Evolutionary conservation across 1,140 invertebrate genomes (phyloP), one percentile per base, ranked within the genome.

Genomic region (Drosophila aff.): DNA sequence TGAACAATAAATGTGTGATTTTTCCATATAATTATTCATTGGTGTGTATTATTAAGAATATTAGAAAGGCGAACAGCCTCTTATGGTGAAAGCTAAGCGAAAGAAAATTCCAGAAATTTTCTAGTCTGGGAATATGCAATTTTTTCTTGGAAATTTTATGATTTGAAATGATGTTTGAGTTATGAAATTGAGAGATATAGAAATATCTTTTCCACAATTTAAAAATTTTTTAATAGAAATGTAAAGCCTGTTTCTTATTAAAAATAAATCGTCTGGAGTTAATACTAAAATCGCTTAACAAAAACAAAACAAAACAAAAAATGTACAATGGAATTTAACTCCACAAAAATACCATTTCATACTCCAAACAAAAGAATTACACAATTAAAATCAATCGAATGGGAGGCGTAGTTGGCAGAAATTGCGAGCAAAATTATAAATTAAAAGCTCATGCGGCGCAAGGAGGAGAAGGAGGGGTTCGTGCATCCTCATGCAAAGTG

Each of bases 351-450:
- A 21, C 13, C n/a, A 53, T 21, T 36, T 0, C 3, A 40, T 28
- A 50, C 26, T 40, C 16, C 13, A 13, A 28, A 59, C 23, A 28
- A 28, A 43, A 26, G n/a, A n/a, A 40, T 55, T 57, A 11, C 5
- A 16, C 15, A 31, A 41, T 33, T n/a, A 2, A 44, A 43, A 65
- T 41, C 38, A 33, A 13, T 11, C 16, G 1, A 26, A 61, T 13
- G n/a, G 23, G 43, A n/a, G 13, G 1, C 36, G 21, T 23, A 23
- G 15, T n/a, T n/a, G 23, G 7, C 44, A 15, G 21, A 31, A 31
- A 31, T n/a, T 21, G 31, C 73, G 81, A 67, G 47, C 65, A 65
- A 67, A 26, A 26, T n/a, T 33, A 38, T 16, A n/a, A 38, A 26
- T 40, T 18, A 7, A 41, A 36, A 21, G 33, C 21, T 53, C 64